Conservation (phyloP, 2,888 invertebrate genomes). For the Panopea generosa region DNA sequence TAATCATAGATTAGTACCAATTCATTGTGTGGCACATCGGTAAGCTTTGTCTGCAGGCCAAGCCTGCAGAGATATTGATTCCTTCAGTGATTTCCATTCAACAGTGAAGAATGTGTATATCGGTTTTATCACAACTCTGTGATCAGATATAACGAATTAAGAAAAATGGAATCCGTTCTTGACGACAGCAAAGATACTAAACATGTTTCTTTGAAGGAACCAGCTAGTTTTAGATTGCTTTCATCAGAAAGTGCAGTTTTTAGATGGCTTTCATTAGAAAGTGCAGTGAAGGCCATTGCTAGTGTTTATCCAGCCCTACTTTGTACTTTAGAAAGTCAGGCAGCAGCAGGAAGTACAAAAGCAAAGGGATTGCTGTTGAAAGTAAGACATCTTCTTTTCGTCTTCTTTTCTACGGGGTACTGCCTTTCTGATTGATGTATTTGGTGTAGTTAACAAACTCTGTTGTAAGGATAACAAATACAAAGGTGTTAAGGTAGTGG, state of each 20-base stretch:
- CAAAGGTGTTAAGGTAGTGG: conserved; percentile 17
- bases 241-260: conserved; percentile 33
- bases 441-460: conserved; percentile 25
- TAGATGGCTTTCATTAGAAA: conserved; percentile 35
- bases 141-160: conserved; percentile 36
- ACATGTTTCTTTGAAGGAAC: conserved; percentile 38
- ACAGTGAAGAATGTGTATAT: conserved; percentile 37
- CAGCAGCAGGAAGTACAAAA: conserved; percentile 17
- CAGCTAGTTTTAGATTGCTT: conserved; percentile 42
- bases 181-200: not conserved
- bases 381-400: too few species aligned
- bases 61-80: conserved; percentile 2
- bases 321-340: conserved; percentile 16
- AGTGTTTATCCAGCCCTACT: conserved; percentile 37
- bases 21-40: not conserved
- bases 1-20: not conserved
- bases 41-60: conserved; percentile 5
- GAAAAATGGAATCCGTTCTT: conserved; percentile 34
- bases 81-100: conserved; percentile 32
- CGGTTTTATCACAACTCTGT: conserved; percentile 41
- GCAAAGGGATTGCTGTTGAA: conserved; percentile 28
- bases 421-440: conserved; percentile 30
- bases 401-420: conserved; percentile 22
- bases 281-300: conserved; percentile 22
- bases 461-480: conserved; percentile 17